phyloP scores from a whole-genome alignment of 2,888 invertebrate genomes.

The Sclerodermus sp. region DNA sequence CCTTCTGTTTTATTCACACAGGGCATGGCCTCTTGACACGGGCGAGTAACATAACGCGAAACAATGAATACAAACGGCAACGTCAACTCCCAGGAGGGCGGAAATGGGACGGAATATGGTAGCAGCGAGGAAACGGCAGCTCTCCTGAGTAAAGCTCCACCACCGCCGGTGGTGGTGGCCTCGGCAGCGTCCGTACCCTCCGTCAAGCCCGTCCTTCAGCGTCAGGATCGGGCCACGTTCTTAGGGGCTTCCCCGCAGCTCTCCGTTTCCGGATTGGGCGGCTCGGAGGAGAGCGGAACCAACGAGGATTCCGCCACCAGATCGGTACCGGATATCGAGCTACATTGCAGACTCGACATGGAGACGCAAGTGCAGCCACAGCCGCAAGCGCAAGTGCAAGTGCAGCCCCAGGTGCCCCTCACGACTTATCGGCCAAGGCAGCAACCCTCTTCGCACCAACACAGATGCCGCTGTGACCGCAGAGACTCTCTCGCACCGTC shows the following conservation, averaged over 20 bases:
- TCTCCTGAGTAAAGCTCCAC: conserved; percentile 70
- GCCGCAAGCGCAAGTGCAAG: conserved; percentile 23
- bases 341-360: conserved; percentile 70
- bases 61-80: conserved; percentile 51
- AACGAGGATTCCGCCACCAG: conserved; percentile 72
- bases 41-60: too few relatives aligned
- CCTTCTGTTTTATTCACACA: too few relatives aligned
- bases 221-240: conserved; percentile 83
- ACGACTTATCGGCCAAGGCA: conserved; percentile 13
- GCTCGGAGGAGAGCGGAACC: conserved; percentile 77
- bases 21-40: too few relatives aligned
- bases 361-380: conserved; percentile 51
- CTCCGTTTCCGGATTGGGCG: conserved; percentile 69
- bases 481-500: conserved; percentile 80
- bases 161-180: conserved; percentile 57
- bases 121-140: conserved; percentile 84
- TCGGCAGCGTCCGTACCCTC: conserved; percentile 32
- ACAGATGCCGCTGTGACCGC: conserved; percentile 70
- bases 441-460: conserved; percentile 51
- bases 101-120: conserved; percentile 55
- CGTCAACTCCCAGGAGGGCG: conserved; percentile 45
- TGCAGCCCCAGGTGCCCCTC: conserved; percentile 26
- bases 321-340: conserved; percentile 80
- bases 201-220: conserved; percentile 77
- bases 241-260: conserved; percentile 71